Evolutionary conservation across 2,888 invertebrate genomes (phyloP).

Genomic region (Pristionchus exspectatus): DNA sequence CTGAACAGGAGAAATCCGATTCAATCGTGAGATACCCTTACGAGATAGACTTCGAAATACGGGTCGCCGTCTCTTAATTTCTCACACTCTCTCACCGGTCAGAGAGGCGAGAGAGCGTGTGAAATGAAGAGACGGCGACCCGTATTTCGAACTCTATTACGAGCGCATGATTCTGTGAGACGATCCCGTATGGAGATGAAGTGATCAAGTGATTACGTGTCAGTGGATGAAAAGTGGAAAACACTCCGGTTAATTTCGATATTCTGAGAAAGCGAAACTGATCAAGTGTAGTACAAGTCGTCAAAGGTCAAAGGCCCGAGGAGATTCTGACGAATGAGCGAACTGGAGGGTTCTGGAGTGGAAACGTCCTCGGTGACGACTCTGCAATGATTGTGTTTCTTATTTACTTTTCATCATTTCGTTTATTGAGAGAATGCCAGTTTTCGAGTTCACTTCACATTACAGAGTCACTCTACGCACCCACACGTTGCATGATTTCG

Average conservation of each 20-base stretch:
- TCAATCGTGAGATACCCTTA: neutral
- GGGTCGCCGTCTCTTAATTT: no score
- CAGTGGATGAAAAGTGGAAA: neutral
- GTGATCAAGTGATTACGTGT: neutral
- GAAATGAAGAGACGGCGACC: no score
- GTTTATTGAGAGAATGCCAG: neutral
- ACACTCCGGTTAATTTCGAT: neutral
- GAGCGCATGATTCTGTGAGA: neutral
- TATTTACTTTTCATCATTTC: neutral
- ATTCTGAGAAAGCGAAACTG: neutral
- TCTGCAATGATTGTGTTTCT: neutral
- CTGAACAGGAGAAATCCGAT: neutral
- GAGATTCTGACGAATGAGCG: constrained; percentile 74
- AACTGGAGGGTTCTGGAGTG: constrained; percentile 56
- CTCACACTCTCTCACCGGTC: no score
- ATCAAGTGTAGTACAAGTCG: constrained; percentile 74
- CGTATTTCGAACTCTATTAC: no score
- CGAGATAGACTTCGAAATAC: no score
- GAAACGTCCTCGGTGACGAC: neutral
- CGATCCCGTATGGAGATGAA: neutral
- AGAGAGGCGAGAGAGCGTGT: no score
- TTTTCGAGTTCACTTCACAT: neutral
- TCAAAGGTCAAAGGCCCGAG: constrained; percentile 76
- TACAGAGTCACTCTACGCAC: neutral
- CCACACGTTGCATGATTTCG: neutral